Conservation (phyloP, 2,797 vertebrate genomes). For the Anguilla marmorata region DNA sequence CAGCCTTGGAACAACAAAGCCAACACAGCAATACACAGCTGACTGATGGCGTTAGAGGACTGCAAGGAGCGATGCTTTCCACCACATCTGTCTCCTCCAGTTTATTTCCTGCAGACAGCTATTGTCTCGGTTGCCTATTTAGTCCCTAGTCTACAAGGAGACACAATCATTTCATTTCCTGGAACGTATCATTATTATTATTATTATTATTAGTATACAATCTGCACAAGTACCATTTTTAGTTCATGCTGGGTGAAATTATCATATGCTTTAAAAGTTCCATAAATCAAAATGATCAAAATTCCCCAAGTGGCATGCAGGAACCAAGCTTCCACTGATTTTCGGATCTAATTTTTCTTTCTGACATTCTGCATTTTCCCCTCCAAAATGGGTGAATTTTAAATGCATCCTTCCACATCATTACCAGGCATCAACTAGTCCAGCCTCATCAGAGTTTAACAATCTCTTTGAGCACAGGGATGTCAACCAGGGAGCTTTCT, state of each 20-base stretch:
- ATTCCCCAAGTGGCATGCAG: conserved; percentile 71
- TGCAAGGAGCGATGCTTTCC: conserved; percentile 9
- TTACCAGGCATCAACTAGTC: conserved; percentile 60
- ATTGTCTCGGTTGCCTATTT: not conserved
- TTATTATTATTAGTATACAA: conserved; percentile 39
- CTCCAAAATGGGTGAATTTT: conserved; percentile 61
- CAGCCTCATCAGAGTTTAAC: conserved; percentile 61
- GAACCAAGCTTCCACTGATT: conserved; percentile 72
- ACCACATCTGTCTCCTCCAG: conserved; percentile 2
- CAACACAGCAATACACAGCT: conserved; percentile 15
- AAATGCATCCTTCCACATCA: conserved; percentile 68
- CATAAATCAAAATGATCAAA: conserved; percentile 83
- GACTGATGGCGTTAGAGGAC: conserved; percentile 32
- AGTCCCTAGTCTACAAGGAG: conserved; percentile 14
- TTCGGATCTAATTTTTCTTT: conserved; percentile 71
- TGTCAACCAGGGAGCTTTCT: conserved; percentile 61
- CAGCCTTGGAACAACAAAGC: conserved; percentile 24
- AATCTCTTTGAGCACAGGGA: conserved; percentile 58
- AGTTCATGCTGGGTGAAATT: conserved; percentile 68
- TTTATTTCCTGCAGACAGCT: not conserved
- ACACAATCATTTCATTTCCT: conserved; percentile 25
- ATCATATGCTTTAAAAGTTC: conserved; percentile 75
- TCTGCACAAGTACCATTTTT: conserved; percentile 64
- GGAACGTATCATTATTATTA: conserved; percentile 13
- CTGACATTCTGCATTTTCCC: conserved; percentile 70